Evolutionary conservation across 2,888 invertebrate species (phyloP).

Genomic region (Eupithecia abbreviata): DNA sequence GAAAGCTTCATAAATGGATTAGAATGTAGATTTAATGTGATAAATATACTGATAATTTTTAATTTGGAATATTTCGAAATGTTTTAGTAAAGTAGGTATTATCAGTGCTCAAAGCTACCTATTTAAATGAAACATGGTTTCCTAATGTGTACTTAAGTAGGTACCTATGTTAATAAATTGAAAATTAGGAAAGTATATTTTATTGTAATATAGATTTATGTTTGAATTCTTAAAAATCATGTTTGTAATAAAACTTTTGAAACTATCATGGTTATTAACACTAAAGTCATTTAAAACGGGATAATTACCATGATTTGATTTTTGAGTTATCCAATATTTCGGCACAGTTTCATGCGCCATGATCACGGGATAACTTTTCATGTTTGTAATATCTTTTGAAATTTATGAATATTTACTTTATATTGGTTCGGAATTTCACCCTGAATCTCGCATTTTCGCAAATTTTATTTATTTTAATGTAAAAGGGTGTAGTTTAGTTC

Average conservation of each 20-base stretch:
- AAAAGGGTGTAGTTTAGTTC: slow-evolving; percentile 25
- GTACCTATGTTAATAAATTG: not conserved
- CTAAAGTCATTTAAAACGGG: too few species aligned
- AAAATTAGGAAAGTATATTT: slow-evolving; percentile 7
- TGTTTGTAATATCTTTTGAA: not conserved
- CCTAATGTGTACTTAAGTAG: slow-evolving; percentile 45
- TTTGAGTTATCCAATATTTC: too few species aligned
- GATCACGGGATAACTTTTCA: too few species aligned
- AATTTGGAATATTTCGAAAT: slow-evolving; percentile 8
- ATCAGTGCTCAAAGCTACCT: slow-evolving; percentile 47
- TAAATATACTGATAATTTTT: not conserved
- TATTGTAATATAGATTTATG: not conserved
- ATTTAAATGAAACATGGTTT: slow-evolving; percentile 31
- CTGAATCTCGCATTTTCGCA: slow-evolving; percentile 28
- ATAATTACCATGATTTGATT: too few species aligned
- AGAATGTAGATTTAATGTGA: slow-evolving; percentile 10
- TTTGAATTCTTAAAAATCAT: not conserved
- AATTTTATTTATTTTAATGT: slow-evolving; percentile 15
- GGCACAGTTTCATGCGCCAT: too few species aligned
- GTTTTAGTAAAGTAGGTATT: slow-evolving; percentile 2
- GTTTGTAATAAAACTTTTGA: not conserved
- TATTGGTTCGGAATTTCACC: slow-evolving; percentile 8
- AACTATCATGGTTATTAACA: too few species aligned
- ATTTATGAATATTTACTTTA: not conserved
- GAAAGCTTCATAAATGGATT: not conserved